Base-by-base conservation (phyloP, 2,888 invertebrate genomes). In the Cynaeus angustus region DNA sequence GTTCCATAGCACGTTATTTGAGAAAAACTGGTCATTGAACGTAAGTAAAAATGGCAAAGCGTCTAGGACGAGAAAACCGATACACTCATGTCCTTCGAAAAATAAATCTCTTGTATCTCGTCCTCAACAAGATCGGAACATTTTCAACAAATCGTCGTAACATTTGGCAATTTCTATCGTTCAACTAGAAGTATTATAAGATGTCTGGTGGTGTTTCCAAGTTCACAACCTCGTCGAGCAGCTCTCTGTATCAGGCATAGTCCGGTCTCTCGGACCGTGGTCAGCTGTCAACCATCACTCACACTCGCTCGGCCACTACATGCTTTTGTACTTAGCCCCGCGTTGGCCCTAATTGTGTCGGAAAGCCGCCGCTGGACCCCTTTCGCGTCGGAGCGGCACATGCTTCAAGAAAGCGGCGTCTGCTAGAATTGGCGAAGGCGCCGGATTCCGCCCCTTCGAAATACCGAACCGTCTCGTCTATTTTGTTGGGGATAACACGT, bases 281-380 rank as follows among this genome's bases (percentile, higher is more conserved):
- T 84, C 84, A 83, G 83, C 83, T 83, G 84, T 84, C 84, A 84
- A 79, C 84, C 84, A 85, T 85, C 85, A 85, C 85, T 85, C 85
- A 84, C 83, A 78, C 81, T 80, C 80, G 82, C 81, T 79, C 74
- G 82, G 82, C 84, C 83, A 80, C 83, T 84, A 86, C 85, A 86
- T 81, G 86, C 83, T 85, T 86, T 85, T 86, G 83, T 85, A 86
- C 86, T 86, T 86, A 86, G 85, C 82, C 83, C 82, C 81, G 77
- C 79, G 80, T 80, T 79, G 77, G 78, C 79, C 82, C 85, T 85
- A 85, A 85, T 85, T 85, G 84, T 83, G 83, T 82, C 82, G 83
- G 83, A 83, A 83, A 84, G 83, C 83, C 75, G 77, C 76, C 72
- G 68, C 65, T 55, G 73, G 65, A 72, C 72, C 71, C 62, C 72